phyloP scores from a whole-genome alignment of 2,113 vertebrate genomes.

The Astur gentilis region DNA sequence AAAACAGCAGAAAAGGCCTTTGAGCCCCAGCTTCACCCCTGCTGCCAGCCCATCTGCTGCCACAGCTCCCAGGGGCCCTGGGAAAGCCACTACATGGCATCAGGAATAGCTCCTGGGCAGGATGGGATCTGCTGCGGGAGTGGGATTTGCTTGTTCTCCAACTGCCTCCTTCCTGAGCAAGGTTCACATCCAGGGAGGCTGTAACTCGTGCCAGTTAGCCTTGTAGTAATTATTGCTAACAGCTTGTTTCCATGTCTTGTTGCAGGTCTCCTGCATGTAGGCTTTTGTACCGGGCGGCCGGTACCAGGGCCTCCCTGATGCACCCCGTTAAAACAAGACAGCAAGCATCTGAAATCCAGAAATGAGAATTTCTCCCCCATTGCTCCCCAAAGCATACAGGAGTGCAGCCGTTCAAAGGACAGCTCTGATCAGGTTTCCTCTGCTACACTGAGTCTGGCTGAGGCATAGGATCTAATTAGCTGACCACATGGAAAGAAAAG shows the following conservation, averaged over 20 bases:
- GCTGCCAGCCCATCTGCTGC: slow-evolving; percentile 18
- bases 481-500: slow-evolving; percentile 10
- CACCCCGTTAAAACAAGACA: not conserved
- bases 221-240: slow-evolving; percentile 46
- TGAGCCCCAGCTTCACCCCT: not conserved
- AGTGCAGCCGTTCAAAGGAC: not conserved
- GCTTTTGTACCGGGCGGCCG: not conserved
- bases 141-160: not conserved
- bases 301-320: not conserved
- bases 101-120: not conserved
- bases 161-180: not conserved
- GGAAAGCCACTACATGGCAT: not conserved
- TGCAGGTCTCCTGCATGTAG: not conserved
- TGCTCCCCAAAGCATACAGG: not conserved
- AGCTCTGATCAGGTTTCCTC: not conserved
- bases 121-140: not conserved
- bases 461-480: slow-evolving; percentile 1
- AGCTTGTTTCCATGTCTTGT: slow-evolving; percentile 38
- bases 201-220: slow-evolving; percentile 9
- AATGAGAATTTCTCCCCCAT: not conserved
- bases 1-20: not conserved
- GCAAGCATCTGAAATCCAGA: not conserved
- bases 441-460: not conserved
- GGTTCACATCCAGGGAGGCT: slow-evolving; percentile 9
- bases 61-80: not conserved